Evolutionary conservation across 1,140 invertebrate genomes (phyloP), one percentile per base, ranked within the genome.

Genomic region (Atta cephalotes): DNA sequence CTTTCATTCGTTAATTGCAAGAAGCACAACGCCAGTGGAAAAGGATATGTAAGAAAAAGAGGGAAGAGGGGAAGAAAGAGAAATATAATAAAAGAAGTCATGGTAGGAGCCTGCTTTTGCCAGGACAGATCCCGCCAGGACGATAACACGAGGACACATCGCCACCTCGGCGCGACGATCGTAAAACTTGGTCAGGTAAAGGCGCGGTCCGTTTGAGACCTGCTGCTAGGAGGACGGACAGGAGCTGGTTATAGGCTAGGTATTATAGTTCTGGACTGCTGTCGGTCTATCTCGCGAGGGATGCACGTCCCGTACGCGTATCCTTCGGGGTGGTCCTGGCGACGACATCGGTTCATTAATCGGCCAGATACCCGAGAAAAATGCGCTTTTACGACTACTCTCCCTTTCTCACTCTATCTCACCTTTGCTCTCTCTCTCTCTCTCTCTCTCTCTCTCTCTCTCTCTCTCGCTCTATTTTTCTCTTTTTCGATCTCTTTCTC

Each of bases 81-180:
- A 86, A 87, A 87, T 51, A 84, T 79, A 89, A 92, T 68, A 92
- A 91, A 91, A 91, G 72, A 45, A 45, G 87, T 84, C 72, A 87
- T 87, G 88, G 89, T 80, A 85, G 85, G 72, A 90, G 88, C 86
- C 84, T 87, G 89, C 87, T 90, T 91, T 91, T 89, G 86, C 82
- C 88, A 70, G 85, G 88, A 72, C 87, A 95, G 95, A 95, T 95
- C 93, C 93, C 94, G 94, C 90, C 90, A 78, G 90, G 58, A 92
- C 92, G 95, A 95, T 95, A 95, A 95, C 93, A 92, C 87, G 91
- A 91, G 94, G 93, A 95, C 94, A 94, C 95, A 95, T 95, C 94
- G 94, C 94, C 95, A 95, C 95, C 95, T 95, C 93, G 94, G 80
- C 93, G 92, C 94, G 95, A 94, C 93, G 94, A 95, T 95, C 95